Base-by-base conservation (phyloP, 2,113 vertebrate genomes). In the Pavo muticus region DNA sequence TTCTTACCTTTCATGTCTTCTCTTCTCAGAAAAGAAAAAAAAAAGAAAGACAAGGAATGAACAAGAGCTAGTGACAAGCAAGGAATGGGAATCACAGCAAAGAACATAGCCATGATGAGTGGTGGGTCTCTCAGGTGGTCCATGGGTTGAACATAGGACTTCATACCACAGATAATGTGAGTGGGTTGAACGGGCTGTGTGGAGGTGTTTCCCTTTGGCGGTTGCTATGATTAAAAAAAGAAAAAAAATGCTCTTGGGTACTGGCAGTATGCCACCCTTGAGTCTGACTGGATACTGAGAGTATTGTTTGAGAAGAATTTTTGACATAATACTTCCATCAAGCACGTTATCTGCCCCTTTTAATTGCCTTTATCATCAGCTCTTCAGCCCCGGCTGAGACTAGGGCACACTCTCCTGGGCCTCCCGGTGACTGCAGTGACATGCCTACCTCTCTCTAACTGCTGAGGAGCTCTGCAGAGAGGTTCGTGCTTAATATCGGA, bases 181-280 rank as follows among this genome's bases (percentile, higher is more conserved):
- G 77, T 0, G 14, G 20, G 30, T 6, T 40, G 29, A 76, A 73
- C 10, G 5, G 30, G 27, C 56, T 77, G 27, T 1, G 1, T 0
- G 3, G 44, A 85, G 6, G 12, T 57, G 30, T 14, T 57, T 90
- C 52, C 32, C 67, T 81, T 74, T 72, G 57, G 17, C 20, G 85
- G 42, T 35, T 65, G 37, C 37, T 39, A 25, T 6, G 6, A 14
- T 64, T 68, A 24, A 74, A 63, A 19, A 71, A n/a, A 69, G 25
- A 37, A 56, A 56, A 30, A 17, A 29, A 77, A 20, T 3, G n/a
- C 25, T 65, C n/a, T 64, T 75, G 30, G 20, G 21, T 50, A 63
- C 56, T 57, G 30, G 37, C 30, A 65, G 18, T 40, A 12, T 9
- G 27, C 19, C 39, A 54, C 57, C 18, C 40, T 71, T 45, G 14